Percentiles rank a stretch among this genome's conserved stretches.
These are phyloP conservation scores for Kryptolebias marmoratus DNA, from an alignment of 2,113 vertebrate genomes.

Conservation along the genomic window DNA sequence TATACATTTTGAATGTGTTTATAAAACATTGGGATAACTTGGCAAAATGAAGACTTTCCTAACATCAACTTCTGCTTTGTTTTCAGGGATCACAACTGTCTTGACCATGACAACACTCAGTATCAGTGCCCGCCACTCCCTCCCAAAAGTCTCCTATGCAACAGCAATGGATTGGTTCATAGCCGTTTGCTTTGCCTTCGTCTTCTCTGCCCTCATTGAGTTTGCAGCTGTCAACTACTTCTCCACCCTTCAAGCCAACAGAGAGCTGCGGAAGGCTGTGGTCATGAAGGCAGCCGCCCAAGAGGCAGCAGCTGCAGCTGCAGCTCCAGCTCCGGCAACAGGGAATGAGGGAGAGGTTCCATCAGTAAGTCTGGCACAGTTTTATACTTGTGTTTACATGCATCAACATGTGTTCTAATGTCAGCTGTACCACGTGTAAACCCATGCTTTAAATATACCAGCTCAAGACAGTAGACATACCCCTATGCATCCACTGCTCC, in stretches of 20 bases:
- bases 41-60: background rate
- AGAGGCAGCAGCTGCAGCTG: conserved; percentile 78
- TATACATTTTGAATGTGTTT: no score
- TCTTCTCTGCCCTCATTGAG: conserved; percentile 97
- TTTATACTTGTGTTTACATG: conserved; percentile 15
- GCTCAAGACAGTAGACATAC: background rate
- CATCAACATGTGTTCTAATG: background rate
- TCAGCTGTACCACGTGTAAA: background rate
- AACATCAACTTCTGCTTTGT: background rate
- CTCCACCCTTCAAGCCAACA: conserved; percentile 92
- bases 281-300: conserved; percentile 80
- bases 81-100: conserved; percentile 93
- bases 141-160: conserved; percentile 95
- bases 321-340: conserved; percentile 22
- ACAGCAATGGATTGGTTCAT: conserved; percentile 99
- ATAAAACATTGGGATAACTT: no score
- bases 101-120: conserved; percentile 96
- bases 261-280: conserved; percentile 83
- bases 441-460: background rate
- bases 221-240: conserved; percentile 99
- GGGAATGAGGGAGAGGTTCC: conserved; percentile 82
- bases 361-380: conserved; percentile 81
- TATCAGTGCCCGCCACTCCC: conserved; percentile 93
- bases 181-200: conserved; percentile 96
- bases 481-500: background rate